Percentiles rank a stretch among this genome's conserved stretches.
Evolutionary conservation across 2,113 vertebrate species (phyloP).

Genomic region (Sapajus apella): DNA sequence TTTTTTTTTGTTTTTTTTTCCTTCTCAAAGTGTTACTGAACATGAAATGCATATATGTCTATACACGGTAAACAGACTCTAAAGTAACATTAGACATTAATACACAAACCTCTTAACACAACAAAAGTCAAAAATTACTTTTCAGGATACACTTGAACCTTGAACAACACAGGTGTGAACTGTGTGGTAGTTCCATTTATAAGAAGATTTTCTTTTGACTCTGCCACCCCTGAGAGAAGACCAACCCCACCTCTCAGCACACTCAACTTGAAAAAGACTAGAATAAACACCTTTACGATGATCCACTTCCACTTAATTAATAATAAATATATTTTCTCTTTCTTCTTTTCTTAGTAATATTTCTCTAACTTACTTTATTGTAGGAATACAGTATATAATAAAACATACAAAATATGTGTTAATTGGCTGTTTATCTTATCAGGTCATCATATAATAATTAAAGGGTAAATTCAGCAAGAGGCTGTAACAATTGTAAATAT

Average conservation of each 20-base stretch:
- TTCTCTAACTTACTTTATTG: background rate
- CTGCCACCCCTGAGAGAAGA: background rate
- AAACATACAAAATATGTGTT: background rate
- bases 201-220: background rate
- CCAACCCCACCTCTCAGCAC: background rate
- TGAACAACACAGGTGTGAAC: background rate
- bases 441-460: too few relatives aligned
- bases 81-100: background rate
- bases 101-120: background rate
- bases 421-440: background rate
- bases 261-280: background rate
- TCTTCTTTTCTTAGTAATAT: background rate
- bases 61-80: background rate
- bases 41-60: background rate
- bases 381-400: background rate
- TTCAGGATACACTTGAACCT: background rate
- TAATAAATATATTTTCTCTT: background rate
- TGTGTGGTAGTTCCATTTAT: background rate
- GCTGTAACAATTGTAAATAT: too few relatives aligned
- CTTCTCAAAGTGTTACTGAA: background rate
- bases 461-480: too few relatives aligned
- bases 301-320: background rate
- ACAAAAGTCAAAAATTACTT: background rate
- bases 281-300: background rate
- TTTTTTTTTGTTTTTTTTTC: too few relatives aligned